phyloP scores from a whole-genome alignment of 2,113 vertebrate genomes.

The Carollia perspicillata region DNA sequence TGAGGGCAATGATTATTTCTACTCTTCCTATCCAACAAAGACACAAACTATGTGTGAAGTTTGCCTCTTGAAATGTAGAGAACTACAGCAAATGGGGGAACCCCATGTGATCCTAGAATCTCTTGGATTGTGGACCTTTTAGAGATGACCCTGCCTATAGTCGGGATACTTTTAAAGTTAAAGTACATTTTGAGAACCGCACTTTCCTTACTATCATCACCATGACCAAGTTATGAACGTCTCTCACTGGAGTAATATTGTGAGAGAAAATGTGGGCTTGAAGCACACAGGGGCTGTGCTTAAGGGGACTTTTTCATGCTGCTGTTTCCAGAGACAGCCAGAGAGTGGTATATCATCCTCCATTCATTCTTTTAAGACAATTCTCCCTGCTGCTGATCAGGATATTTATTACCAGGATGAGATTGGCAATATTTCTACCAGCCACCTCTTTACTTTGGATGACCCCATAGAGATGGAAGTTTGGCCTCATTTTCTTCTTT shows the following conservation, averaged over 20 bases:
- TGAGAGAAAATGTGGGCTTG: constrained; percentile 95
- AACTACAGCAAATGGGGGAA: constrained; percentile 95
- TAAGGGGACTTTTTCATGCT: constrained; percentile 96
- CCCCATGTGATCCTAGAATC: constrained; percentile 90
- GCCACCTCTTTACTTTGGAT: constrained; percentile 94
- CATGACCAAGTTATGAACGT: constrained; percentile 94
- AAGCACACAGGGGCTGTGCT: constrained; percentile 94
- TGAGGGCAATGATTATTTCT: constrained; percentile 97
- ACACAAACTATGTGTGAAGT: constrained; percentile 90
- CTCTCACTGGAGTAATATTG: constrained; percentile 98
- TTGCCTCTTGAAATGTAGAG: constrained; percentile 94
- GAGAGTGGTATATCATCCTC: constrained; percentile 98
- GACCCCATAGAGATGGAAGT: constrained; percentile 98
- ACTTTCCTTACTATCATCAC: constrained; percentile 95
- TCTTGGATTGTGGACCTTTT: constrained; percentile 95
- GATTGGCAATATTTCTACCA: constrained; percentile 98
- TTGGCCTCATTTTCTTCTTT: constrained; percentile 94
- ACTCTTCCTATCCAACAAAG: constrained; percentile 91
- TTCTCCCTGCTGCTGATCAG: constrained; percentile 96
- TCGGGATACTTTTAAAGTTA: constrained; percentile 94
- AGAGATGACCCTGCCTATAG: constrained; percentile 89
- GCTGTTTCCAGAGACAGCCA: constrained; percentile 96
- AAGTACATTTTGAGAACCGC: constrained; percentile 98
- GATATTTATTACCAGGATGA: constrained; percentile 98
- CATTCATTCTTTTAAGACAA: constrained; percentile 99